A percentile compares a stretch with the other conserved stretches of the same genome.
phyloP scores from a whole-genome alignment of 2,888 invertebrate genomes.

The Cheilosia vulpina region DNA sequence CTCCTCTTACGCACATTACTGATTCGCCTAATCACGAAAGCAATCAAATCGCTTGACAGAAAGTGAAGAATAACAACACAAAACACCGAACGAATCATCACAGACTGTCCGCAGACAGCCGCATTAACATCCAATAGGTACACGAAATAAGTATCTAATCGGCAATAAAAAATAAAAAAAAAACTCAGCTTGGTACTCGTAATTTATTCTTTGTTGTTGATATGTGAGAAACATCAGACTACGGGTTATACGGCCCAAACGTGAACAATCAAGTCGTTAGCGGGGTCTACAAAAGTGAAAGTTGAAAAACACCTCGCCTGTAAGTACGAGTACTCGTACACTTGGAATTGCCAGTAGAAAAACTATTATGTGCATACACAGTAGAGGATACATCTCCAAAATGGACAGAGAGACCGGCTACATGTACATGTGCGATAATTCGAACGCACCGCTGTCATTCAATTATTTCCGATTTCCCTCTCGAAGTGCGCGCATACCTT shows the following conservation, averaged over 20 bases:
- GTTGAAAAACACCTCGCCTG: slow-evolving; percentile 49
- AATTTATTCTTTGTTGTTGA: slow-evolving; percentile 67
- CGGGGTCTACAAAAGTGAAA: slow-evolving; percentile 69
- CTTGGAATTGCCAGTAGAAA: slow-evolving; percentile 39
- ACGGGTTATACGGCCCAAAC: slow-evolving; percentile 47
- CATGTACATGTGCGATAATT: slow-evolving; percentile 32
- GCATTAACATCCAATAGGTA: slow-evolving; percentile 58
- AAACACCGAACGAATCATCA: slow-evolving; percentile 23
- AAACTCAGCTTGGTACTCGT: slow-evolving; percentile 29
- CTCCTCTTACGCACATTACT: slow-evolving; percentile 57
- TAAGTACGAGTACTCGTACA: neutral
- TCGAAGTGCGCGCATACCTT: slow-evolving; percentile 38
- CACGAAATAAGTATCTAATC: slow-evolving; percentile 28
- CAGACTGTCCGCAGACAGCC: slow-evolving; percentile 63
- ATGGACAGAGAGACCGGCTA: slow-evolving; percentile 30
- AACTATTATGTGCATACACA: neutral
- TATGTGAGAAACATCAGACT: slow-evolving; percentile 67
- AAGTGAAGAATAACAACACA: slow-evolving; percentile 27
- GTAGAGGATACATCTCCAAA: slow-evolving; percentile 60
- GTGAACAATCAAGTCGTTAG: slow-evolving; percentile 67
- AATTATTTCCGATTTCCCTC: slow-evolving; percentile 72
- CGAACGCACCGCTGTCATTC: slow-evolving; percentile 56
- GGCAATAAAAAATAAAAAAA: slow-evolving; percentile 29
- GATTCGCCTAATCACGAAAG: slow-evolving; percentile 67
- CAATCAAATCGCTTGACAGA: slow-evolving; percentile 60